Evolutionary conservation across 2,888 invertebrate genomes (phyloP).

Genomic region (Nemotelus pantherinus): DNA sequence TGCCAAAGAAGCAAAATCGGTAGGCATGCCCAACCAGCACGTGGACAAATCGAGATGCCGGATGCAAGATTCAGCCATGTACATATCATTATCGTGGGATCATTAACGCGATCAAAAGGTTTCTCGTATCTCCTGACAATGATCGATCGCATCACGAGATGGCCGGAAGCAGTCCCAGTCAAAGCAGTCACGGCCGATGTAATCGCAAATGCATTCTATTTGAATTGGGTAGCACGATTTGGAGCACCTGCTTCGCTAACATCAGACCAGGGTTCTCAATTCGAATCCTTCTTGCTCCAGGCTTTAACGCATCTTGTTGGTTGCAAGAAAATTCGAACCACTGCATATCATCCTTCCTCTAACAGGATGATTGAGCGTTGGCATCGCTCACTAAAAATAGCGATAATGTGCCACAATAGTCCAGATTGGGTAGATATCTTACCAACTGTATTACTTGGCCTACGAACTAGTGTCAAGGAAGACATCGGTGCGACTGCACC

Average conservation of each 20-base stretch:
- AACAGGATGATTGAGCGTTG: conserved; percentile 62
- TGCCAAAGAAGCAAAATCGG: not conserved
- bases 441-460: not conserved
- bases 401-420: not conserved
- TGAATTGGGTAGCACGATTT: conserved; percentile 62
- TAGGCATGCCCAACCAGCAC: not conserved
- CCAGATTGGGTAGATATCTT: not conserved
- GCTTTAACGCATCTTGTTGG: conserved; percentile 54
- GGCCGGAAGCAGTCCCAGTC: conserved; percentile 50
- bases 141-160: no score
- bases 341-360: conserved; percentile 59
- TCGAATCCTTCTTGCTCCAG: conserved; percentile 58
- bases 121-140: no score
- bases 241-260: conserved; percentile 61
- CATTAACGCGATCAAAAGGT: conserved; percentile 45
- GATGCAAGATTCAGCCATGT: conserved; percentile 51
- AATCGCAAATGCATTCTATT: conserved; percentile 56
- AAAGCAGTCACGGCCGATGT: conserved; percentile 52
- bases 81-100: conserved; percentile 63
- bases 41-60: conserved; percentile 3
- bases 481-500: not conserved
- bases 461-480: not conserved
- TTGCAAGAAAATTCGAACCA: conserved; percentile 54
- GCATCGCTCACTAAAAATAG: conserved; percentile 53
- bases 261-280: conserved; percentile 62